phyloP scores from a whole-genome alignment of 35 echinoderm and acorn worm genomes.

The Anneissia japonica region DNA sequence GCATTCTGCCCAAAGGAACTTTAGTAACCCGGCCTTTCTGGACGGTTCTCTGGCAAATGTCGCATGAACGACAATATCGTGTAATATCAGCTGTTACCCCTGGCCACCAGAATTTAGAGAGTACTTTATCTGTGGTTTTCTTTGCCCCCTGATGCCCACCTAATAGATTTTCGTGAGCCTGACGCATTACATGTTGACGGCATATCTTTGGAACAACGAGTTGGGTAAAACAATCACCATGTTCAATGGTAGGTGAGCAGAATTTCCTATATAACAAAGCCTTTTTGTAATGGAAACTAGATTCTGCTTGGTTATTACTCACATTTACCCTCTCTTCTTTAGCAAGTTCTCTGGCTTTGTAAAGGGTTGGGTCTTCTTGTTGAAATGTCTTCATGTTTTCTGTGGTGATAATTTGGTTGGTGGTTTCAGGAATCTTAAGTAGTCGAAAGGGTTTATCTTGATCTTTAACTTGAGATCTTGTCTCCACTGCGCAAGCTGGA shows the following conservation, averaged over 20 bases:
- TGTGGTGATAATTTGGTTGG: not conserved
- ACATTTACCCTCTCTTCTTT: not conserved
- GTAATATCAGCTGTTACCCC: conserved; percentile 7
- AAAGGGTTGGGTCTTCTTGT: not conserved
- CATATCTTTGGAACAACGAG: not conserved
- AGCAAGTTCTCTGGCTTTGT: not conserved
- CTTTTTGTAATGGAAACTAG: not conserved
- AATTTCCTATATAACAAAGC: not conserved
- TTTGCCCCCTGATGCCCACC: conserved; percentile 22
- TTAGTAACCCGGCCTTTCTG: conserved; percentile 25
- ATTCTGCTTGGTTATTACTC: not conserved
- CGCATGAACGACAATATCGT: conserved; percentile 37
- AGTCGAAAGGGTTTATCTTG: too few species aligned
- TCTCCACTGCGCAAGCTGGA: not conserved
- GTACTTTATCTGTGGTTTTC: conserved; percentile 10
- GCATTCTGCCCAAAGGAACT: conserved; percentile 28
- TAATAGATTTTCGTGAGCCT: conserved; percentile 38
- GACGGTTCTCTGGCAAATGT: conserved; percentile 22
- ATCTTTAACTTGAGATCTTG: too few species aligned
- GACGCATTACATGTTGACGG: not conserved
- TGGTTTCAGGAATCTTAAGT: not conserved
- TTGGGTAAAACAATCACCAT: not conserved
- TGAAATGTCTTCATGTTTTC: not conserved
- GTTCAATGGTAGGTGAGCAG: not conserved
- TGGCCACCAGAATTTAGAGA: conserved; percentile 21